These are phyloP conservation scores for Harpagifer antarcticus DNA, from an alignment of 2,797 vertebrate species.

Conservation along the genomic window DNA sequence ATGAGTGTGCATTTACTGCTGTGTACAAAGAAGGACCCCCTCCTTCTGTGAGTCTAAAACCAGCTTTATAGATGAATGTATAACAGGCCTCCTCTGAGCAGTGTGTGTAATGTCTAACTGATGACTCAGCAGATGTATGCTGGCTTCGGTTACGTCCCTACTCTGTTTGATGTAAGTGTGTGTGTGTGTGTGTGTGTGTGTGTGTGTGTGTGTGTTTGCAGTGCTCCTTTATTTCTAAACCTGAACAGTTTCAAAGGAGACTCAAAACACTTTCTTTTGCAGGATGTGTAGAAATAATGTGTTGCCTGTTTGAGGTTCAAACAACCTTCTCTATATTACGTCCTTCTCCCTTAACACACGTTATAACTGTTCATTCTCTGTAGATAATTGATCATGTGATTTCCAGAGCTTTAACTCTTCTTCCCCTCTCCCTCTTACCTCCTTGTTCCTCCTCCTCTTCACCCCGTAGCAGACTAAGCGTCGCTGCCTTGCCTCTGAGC, in stretches of 20 bases:
- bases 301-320: constrained; percentile 16
- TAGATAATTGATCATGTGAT: constrained; percentile 1
- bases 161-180: constrained; percentile 72
- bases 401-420: constrained; percentile 29
- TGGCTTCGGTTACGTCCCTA: constrained; percentile 64
- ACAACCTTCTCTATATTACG: not conserved
- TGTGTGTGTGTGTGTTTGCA: constrained; percentile 33
- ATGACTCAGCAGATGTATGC: constrained; percentile 71
- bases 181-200: too few relatives aligned
- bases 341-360: constrained; percentile 26
- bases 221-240: constrained; percentile 20
- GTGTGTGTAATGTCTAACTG: constrained; percentile 40
- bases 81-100: not conserved
- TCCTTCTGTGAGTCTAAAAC: not conserved
- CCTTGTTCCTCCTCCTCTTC: constrained; percentile 65
- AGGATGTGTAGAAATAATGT: not conserved
- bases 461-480: constrained; percentile 88
- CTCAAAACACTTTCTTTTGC: not conserved
- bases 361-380: not conserved
- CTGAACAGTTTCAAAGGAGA: too few relatives aligned
- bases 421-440: constrained; percentile 31
- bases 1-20: not conserved
- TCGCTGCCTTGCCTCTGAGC: constrained; percentile 95
- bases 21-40: too few relatives aligned
- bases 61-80: not conserved